A percentile compares a stretch with the other conserved stretches of the same genome.
phyloP scores from a whole-genome alignment of 2,888 invertebrate genomes.

The Oeneis ivallda region DNA sequence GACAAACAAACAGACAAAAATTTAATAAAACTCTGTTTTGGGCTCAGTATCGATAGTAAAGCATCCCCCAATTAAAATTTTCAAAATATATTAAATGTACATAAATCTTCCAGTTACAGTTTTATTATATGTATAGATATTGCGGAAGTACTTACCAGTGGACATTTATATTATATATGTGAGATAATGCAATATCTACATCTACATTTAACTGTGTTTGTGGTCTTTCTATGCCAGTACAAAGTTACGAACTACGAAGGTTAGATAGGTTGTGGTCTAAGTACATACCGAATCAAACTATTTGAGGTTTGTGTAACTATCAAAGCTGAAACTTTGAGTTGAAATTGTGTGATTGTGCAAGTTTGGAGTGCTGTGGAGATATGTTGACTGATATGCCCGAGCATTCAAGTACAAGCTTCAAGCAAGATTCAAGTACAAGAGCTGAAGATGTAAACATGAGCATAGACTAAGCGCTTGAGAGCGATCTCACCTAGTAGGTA shows the following conservation, averaged over 20 bases:
- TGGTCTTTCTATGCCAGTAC: constrained; percentile 20
- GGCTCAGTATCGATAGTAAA: too few relatives aligned
- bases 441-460: neutral
- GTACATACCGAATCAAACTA: constrained; percentile 22
- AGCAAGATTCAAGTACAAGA: constrained; percentile 2
- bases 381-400: constrained; percentile 5
- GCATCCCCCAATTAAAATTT: too few relatives aligned
- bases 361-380: constrained; percentile 8
- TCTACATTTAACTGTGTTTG: constrained; percentile 28
- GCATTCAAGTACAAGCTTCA: neutral
- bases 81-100: too few relatives aligned
- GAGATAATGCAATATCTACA: constrained; percentile 1
- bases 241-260: constrained; percentile 20
- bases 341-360: constrained; percentile 16
- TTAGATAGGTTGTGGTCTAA: constrained; percentile 26
- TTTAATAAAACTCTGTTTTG: too few relatives aligned
- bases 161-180: neutral
- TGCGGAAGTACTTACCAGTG: too few relatives aligned
- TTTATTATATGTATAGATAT: too few relatives aligned
- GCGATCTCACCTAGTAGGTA: too few relatives aligned
- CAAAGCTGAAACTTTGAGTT: constrained; percentile 10
- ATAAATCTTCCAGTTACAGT: too few relatives aligned
- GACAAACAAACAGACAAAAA: too few relatives aligned
- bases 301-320: constrained; percentile 23
- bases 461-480: too few relatives aligned